Conservation (phyloP, 1,140 invertebrate species). For the Neodiprion virginianus region DNA sequence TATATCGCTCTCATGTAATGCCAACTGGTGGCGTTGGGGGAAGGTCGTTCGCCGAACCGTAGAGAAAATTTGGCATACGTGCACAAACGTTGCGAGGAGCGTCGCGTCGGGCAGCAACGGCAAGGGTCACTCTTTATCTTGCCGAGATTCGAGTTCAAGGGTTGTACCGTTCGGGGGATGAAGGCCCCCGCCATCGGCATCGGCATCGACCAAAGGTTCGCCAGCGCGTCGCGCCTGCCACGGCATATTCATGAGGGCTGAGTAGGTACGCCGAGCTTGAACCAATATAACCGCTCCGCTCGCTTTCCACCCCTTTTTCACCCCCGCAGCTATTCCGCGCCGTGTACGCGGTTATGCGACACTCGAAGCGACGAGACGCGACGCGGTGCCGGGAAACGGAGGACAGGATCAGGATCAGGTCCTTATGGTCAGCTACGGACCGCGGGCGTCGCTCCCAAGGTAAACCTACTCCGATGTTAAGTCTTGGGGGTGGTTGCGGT, state of each 20-base stretch:
- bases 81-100: too few relatives aligned
- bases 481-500: neutral
- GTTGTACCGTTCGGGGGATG: neutral
- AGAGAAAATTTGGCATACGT: too few relatives aligned
- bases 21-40: too few relatives aligned
- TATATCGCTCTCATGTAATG: too few relatives aligned
- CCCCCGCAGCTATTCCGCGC: neutral
- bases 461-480: neutral
- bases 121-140: neutral
- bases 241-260: constrained; percentile 55
- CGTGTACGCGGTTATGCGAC: too few relatives aligned
- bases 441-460: too few relatives aligned
- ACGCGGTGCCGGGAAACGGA: too few relatives aligned
- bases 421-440: neutral
- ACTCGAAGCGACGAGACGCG: too few relatives aligned
- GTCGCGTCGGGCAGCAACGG: neutral
- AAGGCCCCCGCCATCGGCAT: neutral
- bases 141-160: neutral
- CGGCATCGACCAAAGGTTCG: neutral
- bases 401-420: too few relatives aligned
- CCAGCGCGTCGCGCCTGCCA: constrained; percentile 42
- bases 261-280: constrained; percentile 51
- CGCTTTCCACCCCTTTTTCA: neutral
- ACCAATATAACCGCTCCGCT: constrained; percentile 44
- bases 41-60: too few relatives aligned